Evolutionary conservation across 2,113 vertebrate genomes (phyloP).

Genomic region (Grus americana): DNA sequence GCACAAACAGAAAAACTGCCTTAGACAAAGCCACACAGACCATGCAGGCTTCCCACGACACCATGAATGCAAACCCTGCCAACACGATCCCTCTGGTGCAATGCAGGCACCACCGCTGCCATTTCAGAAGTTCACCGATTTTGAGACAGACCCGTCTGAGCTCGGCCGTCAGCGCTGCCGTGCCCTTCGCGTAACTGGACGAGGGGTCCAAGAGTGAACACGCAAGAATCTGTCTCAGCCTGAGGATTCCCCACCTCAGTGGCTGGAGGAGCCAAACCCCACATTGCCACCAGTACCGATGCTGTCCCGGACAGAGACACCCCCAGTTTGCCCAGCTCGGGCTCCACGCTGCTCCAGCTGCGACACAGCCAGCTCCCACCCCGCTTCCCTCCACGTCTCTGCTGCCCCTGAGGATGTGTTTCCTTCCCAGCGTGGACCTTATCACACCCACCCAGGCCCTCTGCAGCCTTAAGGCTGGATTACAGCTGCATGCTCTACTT

Average conservation of each 20-base stretch:
- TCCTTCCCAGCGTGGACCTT: not conserved
- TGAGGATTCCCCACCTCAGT: not conserved
- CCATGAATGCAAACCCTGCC: not conserved
- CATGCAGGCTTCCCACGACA: not conserved
- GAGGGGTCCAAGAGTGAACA: not conserved
- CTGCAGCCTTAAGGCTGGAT: not conserved
- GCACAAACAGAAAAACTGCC: not conserved
- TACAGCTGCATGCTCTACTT: not conserved
- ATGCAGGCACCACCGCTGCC: not conserved
- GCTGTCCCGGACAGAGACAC: not conserved
- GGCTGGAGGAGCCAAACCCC: not conserved
- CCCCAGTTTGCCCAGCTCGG: not conserved
- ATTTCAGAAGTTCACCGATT: not conserved
- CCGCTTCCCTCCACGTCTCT: not conserved
- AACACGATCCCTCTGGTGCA: not conserved
- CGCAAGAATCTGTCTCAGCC: not conserved
- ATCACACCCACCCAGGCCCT: not conserved
- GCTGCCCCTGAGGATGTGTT: not conserved
- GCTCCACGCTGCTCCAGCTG: not conserved
- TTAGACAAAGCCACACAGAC: not conserved
- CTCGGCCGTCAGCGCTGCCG: not conserved
- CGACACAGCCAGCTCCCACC: not conserved
- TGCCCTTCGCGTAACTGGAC: rapidly evolving
- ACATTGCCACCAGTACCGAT: not conserved
- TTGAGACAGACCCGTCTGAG: not conserved